A percentile compares a stretch with the other conserved stretches of the same genome.
phyloP scores from a whole-genome alignment of 2,113 vertebrate genomes.

The Charadrius vociferus region DNA sequence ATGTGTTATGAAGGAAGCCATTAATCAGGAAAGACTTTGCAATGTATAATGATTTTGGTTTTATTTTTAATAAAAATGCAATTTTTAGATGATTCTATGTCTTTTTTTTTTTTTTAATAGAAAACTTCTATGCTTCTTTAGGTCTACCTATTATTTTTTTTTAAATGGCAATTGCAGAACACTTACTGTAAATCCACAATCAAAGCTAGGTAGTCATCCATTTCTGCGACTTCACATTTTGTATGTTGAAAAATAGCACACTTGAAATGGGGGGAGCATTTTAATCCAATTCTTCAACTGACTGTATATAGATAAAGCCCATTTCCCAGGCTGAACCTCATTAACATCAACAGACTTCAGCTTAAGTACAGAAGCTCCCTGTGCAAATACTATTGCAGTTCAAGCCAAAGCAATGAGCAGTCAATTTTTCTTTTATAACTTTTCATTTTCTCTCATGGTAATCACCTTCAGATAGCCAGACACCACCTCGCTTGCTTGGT shows the following conservation, averaged over 20 bases:
- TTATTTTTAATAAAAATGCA: constrained; percentile 22
- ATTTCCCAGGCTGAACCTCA: constrained; percentile 8
- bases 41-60: not conserved
- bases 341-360: not conserved
- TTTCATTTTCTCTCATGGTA: not conserved
- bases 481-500: not conserved
- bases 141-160: not conserved
- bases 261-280: not conserved
- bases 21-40: not conserved
- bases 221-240: not conserved
- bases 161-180: not conserved
- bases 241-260: not conserved
- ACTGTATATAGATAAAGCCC: not conserved
- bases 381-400: not conserved
- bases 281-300: constrained; percentile 18
- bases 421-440: not conserved
- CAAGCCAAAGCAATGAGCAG: not conserved
- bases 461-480: not conserved
- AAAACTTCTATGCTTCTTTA: not conserved
- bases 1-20: not conserved
- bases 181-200: not conserved
- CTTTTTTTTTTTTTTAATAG: not conserved
- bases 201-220: not conserved
- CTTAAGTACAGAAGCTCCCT: not conserved
- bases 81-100: not conserved